These are phyloP conservation scores for Lumbricus terrestris DNA, from an alignment of 2,888 invertebrate genomes.

Conservation along the genomic window DNA sequence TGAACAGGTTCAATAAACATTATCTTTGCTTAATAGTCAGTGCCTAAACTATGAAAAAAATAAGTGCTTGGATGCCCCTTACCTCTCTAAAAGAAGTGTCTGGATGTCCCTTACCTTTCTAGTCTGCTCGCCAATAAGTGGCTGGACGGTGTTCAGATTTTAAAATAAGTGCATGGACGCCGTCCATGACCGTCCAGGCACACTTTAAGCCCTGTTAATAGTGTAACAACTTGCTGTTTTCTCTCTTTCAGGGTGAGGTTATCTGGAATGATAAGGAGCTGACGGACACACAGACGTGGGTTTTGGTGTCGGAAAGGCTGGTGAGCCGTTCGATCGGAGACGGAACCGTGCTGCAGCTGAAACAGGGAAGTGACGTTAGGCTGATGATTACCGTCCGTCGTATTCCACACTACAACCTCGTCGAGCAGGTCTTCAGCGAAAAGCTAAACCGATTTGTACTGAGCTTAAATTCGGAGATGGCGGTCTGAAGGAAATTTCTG, in stretches of 20 bases:
- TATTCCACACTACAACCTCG: constrained; percentile 89
- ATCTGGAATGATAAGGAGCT: constrained; percentile 47
- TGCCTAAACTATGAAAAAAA: no score
- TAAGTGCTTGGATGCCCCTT: no score
- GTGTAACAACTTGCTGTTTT: not conserved
- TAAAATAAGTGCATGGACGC: no score
- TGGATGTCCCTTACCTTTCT: no score
- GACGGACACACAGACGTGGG: constrained; percentile 81
- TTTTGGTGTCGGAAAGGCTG: constrained; percentile 86
- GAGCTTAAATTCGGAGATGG: constrained; percentile 91
- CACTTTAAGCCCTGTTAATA: no score
- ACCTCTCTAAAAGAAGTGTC: no score
- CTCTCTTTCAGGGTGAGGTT: constrained; percentile 27
- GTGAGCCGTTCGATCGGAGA: constrained; percentile 81
- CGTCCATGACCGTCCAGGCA: no score
- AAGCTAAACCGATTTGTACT: constrained; percentile 92
- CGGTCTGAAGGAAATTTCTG: constrained; percentile 68
- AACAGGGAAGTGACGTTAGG: constrained; percentile 73
- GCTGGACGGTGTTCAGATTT: no score
- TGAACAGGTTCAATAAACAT: no score
- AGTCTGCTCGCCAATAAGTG: no score
- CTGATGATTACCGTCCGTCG: constrained; percentile 80
- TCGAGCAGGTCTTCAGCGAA: constrained; percentile 93
- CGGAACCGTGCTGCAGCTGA: constrained; percentile 82
- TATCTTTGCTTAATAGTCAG: no score